Conservation (phyloP, 2,888 invertebrate species). For the Oscheius myriophilus region DNA sequence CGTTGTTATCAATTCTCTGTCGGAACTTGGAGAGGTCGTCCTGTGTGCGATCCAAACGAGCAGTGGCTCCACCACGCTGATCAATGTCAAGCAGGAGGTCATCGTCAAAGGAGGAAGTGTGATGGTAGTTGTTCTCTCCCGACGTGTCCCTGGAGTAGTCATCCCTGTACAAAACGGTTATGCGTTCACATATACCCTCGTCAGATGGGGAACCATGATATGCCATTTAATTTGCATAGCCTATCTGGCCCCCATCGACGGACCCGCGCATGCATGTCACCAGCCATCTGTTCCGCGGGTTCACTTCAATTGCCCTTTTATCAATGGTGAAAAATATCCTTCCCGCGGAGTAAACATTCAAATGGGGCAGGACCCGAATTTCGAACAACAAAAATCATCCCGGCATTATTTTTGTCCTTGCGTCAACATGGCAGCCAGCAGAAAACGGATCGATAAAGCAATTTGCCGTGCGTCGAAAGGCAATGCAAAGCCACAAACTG, state of each 20-base stretch:
- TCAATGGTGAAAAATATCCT: no score
- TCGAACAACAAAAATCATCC: no score
- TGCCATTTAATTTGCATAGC: slow-evolving; percentile 8
- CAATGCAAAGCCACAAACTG: slow-evolving; percentile 1
- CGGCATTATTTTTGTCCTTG: no score
- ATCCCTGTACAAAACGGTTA: slow-evolving; percentile 21
- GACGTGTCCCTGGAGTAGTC: slow-evolving; percentile 66
- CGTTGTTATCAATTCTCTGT: slow-evolving; percentile 68
- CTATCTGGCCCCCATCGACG: slow-evolving; percentile 12
- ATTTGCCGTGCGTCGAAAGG: not conserved
- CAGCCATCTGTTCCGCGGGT: slow-evolving; percentile 11
- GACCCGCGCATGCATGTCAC: slow-evolving; percentile 27
- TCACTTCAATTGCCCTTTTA: no score
- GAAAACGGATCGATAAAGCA: no score
- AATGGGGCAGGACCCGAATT: no score
- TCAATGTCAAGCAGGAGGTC: slow-evolving; percentile 62
- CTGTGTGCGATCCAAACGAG: slow-evolving; percentile 66
- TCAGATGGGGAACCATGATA: slow-evolving; percentile 20
- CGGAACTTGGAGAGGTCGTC: slow-evolving; percentile 68
- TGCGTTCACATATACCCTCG: slow-evolving; percentile 5
- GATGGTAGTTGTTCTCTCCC: slow-evolving; percentile 66
- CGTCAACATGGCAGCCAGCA: no score
- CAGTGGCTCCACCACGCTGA: slow-evolving; percentile 54
- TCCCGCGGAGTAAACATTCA: no score
- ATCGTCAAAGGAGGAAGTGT: slow-evolving; percentile 63